Evolutionary conservation across 2,113 vertebrate genomes (phyloP).

Genomic region (Epinephelus fuscoguttatus): DNA sequence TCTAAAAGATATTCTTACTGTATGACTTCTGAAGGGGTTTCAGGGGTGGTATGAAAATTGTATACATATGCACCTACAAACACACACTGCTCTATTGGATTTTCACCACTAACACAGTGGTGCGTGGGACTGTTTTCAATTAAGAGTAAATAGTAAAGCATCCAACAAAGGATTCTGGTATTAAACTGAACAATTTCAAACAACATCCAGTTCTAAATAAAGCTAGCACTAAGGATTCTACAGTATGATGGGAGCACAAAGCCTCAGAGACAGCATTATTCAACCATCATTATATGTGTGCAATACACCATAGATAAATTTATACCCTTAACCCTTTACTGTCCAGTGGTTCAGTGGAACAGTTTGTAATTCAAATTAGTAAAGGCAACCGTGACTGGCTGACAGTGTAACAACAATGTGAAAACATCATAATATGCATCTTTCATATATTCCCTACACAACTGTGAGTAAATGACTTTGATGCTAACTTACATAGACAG

Average conservation of each 20-base stretch:
- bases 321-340: constrained; percentile 44
- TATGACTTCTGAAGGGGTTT: neutral
- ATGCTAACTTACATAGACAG: neutral
- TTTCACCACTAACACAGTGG: neutral
- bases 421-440: neutral
- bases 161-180: no score
- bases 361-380: constrained; percentile 49
- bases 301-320: constrained; percentile 66
- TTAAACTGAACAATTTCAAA: neutral
- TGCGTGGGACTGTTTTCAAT: neutral
- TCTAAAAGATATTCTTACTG: neutral
- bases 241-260: neutral
- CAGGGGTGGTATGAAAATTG: neutral
- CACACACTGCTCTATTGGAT: neutral
- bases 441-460: neutral
- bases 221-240: neutral
- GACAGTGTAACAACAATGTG: neutral
- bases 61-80: neutral
- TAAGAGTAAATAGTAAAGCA: neutral
- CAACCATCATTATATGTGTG: constrained; percentile 75
- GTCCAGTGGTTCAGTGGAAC: constrained; percentile 47
- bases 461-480: neutral
- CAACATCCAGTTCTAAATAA: neutral
- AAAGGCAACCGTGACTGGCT: constrained; percentile 19
- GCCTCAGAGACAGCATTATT: constrained; percentile 35